Evolutionary conservation across 2,797 vertebrate species (phyloP), one percentile per base, ranked within the genome.

Genomic region (Myripristis murdjan): DNA sequence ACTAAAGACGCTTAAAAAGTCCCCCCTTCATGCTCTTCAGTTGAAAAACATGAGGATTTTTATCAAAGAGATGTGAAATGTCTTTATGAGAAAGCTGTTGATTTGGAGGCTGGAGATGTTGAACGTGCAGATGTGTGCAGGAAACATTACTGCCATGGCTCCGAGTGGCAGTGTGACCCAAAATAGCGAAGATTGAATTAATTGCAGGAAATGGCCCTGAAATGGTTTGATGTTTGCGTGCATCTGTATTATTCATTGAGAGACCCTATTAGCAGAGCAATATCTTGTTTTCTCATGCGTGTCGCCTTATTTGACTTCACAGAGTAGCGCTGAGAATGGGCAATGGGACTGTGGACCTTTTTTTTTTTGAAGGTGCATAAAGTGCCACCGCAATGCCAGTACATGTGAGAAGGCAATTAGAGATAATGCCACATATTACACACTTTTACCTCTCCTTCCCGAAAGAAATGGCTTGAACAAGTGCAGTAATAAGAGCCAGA

Each of bases 181-280:
- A 91, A 92, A 92, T 90, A 91, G 87, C 83, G n/a, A 76, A 86
- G 81, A 91, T 91, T 81, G 82, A 73, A 91, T 90, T 91, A 92
- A 94, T 94, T 90, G 82, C 91, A 93, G 92, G 92, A 94, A 94
- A 93, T 93, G 87, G 84, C 81, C 82, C 41, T 70, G 86, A 85
- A 86, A 92, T 77, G 76, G 82, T 93, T 90, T 88, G 83, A 90
- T 90, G 87, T 93, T 91, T 91, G 84, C 74, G 77, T 88, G 84
- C 81, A 86, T 83, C 81, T 83, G 82, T 87, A 69, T 89, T 82
- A 84, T 86, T 79, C 79, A 81, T 83, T 71, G 67, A 60, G 81
- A 86, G 78, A 82, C 81, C 84, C 80, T 81, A 81, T 89, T 90
- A 83, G 84, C 73, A 73, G 77, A 88, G 81, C 73, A 89, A 89